phyloP scores from a whole-genome alignment of 2,888 invertebrate species.

The Hetaerina titia region DNA sequence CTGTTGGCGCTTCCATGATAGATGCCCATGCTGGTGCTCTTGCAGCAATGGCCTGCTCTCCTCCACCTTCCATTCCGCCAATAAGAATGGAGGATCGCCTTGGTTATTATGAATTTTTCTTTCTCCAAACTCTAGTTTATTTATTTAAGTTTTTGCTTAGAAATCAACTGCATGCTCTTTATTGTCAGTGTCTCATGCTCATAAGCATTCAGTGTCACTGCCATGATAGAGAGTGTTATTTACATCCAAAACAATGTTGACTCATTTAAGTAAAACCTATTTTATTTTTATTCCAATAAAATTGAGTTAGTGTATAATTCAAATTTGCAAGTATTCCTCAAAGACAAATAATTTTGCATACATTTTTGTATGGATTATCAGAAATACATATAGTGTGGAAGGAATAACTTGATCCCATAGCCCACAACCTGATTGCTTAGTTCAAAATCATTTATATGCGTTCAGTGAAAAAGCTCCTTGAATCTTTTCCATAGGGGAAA shows the following conservation, averaged over 20 bases:
- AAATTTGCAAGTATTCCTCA: neutral
- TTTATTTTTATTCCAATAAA: too few species aligned
- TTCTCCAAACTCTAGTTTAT: neutral
- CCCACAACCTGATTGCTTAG: too few species aligned
- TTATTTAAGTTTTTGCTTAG: neutral
- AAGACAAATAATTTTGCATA: neutral
- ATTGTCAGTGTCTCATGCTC: neutral
- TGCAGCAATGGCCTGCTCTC: constrained; percentile 88
- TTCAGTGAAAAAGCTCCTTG: too few species aligned
- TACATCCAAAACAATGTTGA: too few species aligned
- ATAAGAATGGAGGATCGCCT: constrained; percentile 41
- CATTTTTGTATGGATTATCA: neutral
- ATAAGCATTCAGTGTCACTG: too few species aligned
- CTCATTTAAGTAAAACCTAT: too few species aligned
- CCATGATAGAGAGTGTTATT: too few species aligned
- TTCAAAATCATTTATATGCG: too few species aligned
- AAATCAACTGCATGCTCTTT: neutral
- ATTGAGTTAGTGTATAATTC: neutral
- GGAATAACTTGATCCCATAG: neutral
- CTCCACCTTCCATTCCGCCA: constrained; percentile 72
- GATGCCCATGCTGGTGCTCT: constrained; percentile 98
- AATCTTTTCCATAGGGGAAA: too few species aligned
- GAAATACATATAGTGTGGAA: neutral
- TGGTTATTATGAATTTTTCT: neutral
- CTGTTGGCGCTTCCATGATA: constrained; percentile 93